A percentile compares a stretch with the other conserved stretches of the same genome.
These are phyloP conservation scores for Sebastes kiyomatsui DNA, from an alignment of 2,797 vertebrate species.

Conservation along the genomic window DNA sequence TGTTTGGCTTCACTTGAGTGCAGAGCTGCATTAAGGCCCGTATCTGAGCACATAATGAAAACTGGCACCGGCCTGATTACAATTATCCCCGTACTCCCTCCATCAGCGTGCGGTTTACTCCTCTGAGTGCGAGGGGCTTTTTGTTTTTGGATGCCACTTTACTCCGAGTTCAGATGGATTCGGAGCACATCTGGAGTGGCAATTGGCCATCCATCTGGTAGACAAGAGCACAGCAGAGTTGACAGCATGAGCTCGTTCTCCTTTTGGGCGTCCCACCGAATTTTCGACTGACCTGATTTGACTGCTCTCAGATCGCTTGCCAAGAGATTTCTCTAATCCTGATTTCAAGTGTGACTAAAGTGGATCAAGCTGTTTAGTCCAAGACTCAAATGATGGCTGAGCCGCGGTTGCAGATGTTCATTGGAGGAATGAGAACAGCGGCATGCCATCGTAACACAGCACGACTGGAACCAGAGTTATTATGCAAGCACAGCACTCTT, in stretches of 20 bases:
- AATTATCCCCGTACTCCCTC: conserved; percentile 66
- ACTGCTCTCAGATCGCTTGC: conserved; percentile 66
- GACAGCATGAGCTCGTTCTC: conserved; percentile 47
- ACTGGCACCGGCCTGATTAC: conserved; percentile 75
- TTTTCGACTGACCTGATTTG: conserved; percentile 71
- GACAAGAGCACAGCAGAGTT: conserved; percentile 42
- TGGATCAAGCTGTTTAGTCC: conserved; percentile 73
- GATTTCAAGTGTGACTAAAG: conserved; percentile 79
- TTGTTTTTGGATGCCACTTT: conserved; percentile 46
- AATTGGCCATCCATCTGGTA: conserved; percentile 63
- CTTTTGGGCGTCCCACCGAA: conserved; percentile 58
- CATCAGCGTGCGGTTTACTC: conserved; percentile 47
- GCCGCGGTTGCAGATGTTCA: conserved; percentile 62
- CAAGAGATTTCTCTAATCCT: conserved; percentile 75
- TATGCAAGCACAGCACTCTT: conserved; percentile 44
- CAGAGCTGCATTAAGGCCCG: conserved; percentile 44
- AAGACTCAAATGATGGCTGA: conserved; percentile 64
- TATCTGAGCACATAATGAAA: conserved; percentile 63
- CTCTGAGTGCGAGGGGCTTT: conserved; percentile 36
- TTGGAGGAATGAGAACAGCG: conserved; percentile 48
- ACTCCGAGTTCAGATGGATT: conserved; percentile 44
- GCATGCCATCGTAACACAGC: conserved; percentile 39
- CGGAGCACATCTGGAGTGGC: conserved; percentile 71
- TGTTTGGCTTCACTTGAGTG: conserved; percentile 25
- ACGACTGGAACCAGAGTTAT: conserved; percentile 25